Evolutionary conservation across 2,888 invertebrate genomes (phyloP), one percentile per base, ranked within the genome.

Genomic region (Cosmorhoe ocellata): DNA sequence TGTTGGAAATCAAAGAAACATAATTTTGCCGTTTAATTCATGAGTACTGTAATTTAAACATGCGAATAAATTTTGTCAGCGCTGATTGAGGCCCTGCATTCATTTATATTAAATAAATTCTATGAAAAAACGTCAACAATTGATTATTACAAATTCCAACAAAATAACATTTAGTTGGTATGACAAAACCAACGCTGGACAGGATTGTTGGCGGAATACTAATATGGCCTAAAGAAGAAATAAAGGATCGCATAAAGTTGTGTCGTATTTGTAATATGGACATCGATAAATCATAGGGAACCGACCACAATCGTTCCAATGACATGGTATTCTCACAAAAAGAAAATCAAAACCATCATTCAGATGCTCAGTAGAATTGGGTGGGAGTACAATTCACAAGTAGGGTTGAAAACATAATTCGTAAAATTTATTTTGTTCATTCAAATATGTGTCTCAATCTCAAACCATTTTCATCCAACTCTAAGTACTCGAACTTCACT

Each of bases 211-310:
- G 83, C 78, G 74, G 89, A 88, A 90, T 90, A 89, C 89, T 89
- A 90, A 90, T 89, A 89, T 82, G 82, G 74, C 76, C 81, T 89
- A 86, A 88, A 89, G 84, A 88, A 88, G 84, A 89, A 90, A 89
- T 88, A 89, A 88, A 88, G 83, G 83, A 84, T 80, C 78, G 84
- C 77, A 87, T 87, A 87, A 88, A 86, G 76, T 80, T 85, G 81
- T 88, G 84, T 90, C 85, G 88, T 87, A 90, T 90, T 90, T 88
- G 88, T 89, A 87, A 86, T 87, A 86, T 86, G 89, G 85, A 81
- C 87, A 77, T 82, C 88, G 79, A 89, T 90, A 89, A 88, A 89
- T 90, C 89, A 90, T 90, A 89, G 88, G 83, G 89, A 83, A 84
- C 79, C 67, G 86, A 81, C 83, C 84, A 88, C 89, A 89, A 84